Conservation (phyloP, 2,888 invertebrate genomes). For the Formica aserva region DNA sequence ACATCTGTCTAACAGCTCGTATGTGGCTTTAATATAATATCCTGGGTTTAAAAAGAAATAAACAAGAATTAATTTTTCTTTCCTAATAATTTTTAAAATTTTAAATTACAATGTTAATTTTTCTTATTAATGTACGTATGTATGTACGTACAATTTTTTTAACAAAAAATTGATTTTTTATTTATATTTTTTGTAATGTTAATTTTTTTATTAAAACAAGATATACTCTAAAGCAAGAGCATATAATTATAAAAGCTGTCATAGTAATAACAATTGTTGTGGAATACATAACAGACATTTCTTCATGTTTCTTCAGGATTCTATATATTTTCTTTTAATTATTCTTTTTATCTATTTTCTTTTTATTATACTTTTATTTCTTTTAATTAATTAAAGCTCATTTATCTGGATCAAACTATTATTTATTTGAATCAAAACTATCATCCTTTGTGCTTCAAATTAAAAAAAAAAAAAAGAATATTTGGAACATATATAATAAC, state of each 20-base stretch:
- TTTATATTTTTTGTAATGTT: not conserved
- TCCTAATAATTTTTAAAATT: too few species aligned
- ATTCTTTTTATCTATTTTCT: not conserved
- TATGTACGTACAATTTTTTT: too few species aligned
- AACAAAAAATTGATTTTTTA: not conserved
- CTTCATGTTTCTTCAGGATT: not conserved
- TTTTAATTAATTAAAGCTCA: not conserved
- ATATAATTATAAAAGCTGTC: not conserved
- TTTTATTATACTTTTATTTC: not conserved
- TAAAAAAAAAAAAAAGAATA: slow-evolving; percentile 4
- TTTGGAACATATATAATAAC: not conserved
- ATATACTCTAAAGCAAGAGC: not conserved
- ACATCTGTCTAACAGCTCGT: not conserved
- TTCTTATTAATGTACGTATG: too few species aligned
- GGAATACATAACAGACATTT: not conserved
- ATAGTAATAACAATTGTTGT: not conserved
- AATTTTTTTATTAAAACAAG: not conserved
- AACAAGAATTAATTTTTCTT: too few species aligned
- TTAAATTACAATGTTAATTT: too few species aligned
- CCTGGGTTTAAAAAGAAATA: too few species aligned
- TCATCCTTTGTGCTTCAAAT: not conserved
- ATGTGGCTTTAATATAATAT: too few species aligned
- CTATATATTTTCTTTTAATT: not conserved
- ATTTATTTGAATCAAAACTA: not conserved
- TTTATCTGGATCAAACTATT: not conserved